Evolutionary conservation across 2,797 vertebrate species (phyloP).

Genomic region (Myotis findleyi): DNA sequence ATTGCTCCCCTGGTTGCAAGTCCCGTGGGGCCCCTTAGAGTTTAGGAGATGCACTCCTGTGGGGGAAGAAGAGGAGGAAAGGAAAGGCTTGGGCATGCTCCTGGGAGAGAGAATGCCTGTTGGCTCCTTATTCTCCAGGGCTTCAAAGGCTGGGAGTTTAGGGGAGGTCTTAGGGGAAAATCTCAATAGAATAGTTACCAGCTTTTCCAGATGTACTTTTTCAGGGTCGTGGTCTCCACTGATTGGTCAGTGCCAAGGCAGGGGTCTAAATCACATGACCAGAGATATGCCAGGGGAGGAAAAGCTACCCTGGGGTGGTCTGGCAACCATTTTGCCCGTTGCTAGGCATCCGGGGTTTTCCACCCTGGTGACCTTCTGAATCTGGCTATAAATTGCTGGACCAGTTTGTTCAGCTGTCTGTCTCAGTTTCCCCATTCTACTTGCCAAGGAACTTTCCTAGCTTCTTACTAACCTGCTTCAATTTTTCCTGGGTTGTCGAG

Average conservation of each 20-base stretch:
- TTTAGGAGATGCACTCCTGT: background rate
- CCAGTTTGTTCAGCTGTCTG: background rate
- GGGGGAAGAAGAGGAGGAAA: background rate
- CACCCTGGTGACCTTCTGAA: background rate
- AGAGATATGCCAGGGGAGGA: background rate
- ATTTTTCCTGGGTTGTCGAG: background rate
- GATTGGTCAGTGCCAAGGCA: background rate
- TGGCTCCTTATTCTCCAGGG: background rate
- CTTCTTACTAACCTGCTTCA: background rate
- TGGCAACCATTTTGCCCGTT: background rate
- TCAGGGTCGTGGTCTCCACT: background rate
- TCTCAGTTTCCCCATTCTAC: background rate
- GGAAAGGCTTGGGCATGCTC: background rate
- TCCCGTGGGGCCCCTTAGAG: background rate
- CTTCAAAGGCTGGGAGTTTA: background rate
- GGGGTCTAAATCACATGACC: background rate
- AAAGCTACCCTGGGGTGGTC: background rate
- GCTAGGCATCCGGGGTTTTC: background rate
- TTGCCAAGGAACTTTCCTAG: background rate
- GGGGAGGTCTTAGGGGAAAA: background rate
- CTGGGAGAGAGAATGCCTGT: background rate
- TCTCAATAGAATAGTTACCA: background rate
- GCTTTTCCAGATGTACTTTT: background rate
- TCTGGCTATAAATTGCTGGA: background rate
- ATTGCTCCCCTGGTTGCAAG: background rate